phyloP scores from a whole-genome alignment of 2,113 vertebrate genomes.

The Columba livia region DNA sequence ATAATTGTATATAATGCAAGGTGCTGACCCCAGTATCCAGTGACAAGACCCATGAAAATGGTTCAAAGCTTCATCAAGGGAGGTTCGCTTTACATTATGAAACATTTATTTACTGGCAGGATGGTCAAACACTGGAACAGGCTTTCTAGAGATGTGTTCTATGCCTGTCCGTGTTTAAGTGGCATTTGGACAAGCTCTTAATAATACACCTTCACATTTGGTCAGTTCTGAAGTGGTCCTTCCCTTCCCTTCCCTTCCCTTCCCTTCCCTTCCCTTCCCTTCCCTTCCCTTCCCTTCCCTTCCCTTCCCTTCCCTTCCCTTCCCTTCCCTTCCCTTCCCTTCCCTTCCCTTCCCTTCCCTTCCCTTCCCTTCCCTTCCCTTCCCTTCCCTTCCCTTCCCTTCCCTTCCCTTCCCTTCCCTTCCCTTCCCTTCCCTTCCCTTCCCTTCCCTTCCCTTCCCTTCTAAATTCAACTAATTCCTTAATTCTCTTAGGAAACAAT shows the following conservation, averaged over 20 bases:
- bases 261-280: not conserved
- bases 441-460: not conserved
- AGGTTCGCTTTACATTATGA: not conserved
- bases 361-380: too few species aligned
- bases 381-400: not conserved
- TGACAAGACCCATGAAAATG: not conserved
- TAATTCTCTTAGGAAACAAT: not conserved
- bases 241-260: too few species aligned
- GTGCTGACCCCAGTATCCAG: not conserved
- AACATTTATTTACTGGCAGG: not conserved
- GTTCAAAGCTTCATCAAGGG: not conserved
- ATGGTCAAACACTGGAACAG: not conserved
- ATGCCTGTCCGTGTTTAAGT: not conserved
- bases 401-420: not conserved
- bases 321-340: too few species aligned
- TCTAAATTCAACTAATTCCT: not conserved
- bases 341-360: not conserved
- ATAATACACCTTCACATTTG: not conserved
- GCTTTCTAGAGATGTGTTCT: fast-evolving
- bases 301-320: not conserved
- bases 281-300: too few species aligned
- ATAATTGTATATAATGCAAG: not conserved
- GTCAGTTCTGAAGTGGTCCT: not conserved
- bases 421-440: not conserved
- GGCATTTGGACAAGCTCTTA: not conserved